Percentiles rank a stretch among this genome's conserved stretches.
These are phyloP conservation scores for Lacerta agilis DNA, from an alignment of 2,797 vertebrate species.

Conservation along the genomic window DNA sequence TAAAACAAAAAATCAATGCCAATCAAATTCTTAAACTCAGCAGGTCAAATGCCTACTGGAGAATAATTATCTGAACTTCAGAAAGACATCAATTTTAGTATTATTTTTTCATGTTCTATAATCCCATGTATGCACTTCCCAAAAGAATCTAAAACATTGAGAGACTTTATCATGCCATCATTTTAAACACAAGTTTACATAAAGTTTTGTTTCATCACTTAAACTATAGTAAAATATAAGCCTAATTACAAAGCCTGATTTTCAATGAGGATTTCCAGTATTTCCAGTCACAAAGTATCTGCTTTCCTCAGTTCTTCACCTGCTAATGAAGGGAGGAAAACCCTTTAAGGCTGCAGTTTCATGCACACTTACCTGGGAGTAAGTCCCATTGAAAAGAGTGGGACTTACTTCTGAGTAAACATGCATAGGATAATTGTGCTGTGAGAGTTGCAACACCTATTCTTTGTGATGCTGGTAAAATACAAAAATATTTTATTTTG, in stretches of 20 bases:
- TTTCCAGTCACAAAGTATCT: slow-evolving; percentile 62
- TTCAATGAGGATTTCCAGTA: slow-evolving; percentile 38
- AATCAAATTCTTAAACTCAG: neutral
- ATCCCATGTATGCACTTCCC: slow-evolving; percentile 48
- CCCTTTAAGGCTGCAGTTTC: slow-evolving; percentile 55
- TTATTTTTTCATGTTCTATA: slow-evolving; percentile 34
- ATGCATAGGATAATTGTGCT: neutral
- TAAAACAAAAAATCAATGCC: neutral
- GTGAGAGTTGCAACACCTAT: slow-evolving; percentile 50
- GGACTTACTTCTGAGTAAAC: neutral
- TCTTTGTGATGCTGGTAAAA: slow-evolving; percentile 71
- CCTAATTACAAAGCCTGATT: slow-evolving; percentile 53
- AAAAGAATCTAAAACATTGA: slow-evolving; percentile 65
- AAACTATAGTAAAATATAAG: slow-evolving; percentile 61
- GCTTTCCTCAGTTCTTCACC: slow-evolving; percentile 51
- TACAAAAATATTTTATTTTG: slow-evolving; percentile 72
- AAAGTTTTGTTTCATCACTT: neutral
- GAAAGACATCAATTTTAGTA: neutral
- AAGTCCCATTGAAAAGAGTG: neutral
- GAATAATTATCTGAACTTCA: neutral
- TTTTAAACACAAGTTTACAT: neutral
- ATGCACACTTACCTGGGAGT: neutral
- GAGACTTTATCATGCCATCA: neutral
- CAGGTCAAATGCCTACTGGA: neutral
- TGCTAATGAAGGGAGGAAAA: slow-evolving; percentile 57